Base-by-base conservation (phyloP, 2,797 vertebrate species). In the Sylvia borin region DNA sequence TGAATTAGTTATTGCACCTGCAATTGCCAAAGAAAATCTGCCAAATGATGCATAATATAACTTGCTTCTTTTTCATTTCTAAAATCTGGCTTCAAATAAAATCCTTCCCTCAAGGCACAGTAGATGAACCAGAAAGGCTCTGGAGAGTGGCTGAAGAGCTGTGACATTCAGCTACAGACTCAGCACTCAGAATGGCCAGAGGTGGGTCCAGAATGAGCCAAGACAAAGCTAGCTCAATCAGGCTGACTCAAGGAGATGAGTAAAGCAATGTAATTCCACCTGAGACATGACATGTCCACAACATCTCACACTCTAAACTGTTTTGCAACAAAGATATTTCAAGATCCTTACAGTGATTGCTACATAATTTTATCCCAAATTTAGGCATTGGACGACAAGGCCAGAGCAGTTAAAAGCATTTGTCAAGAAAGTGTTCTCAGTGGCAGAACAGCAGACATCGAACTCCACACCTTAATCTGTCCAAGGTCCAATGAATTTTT, bases 221-320 rank as follows among this genome's bases (percentile, higher is more conserved):
- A 84, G n/a, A 66, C 17, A 27, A 14, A 68, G 21, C 3, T 1
- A 74, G 34, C 26, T 2, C 4, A 73, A 29, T 16, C 45, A 45
- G 13, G 24, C 17, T 67, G 31, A 70, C 24, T 62, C 64, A 43
- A 4, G 45, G 29, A 34, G 61, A 31, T 42, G 22, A 0, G 0
- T 13, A 29, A 72, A 80, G 40, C 15, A 40, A 48, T 16, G 25
- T 11, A 38, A 84, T 43, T 58, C 31, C 31, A 47, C n/a, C 50
- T 21, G 25, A 75, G 21, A 58, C 25, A 51, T 3, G 24, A 36
- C 31, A 29, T 8, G 26, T 29, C 25, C 68, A 47, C 50, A 40
- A 18, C 31, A n/a, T 26, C 74, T 72, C 45, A 67, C 1, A 5
- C 13, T 76, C 48, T 24, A 51, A 27, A 1, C n/a, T 54, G 9